Percentiles rank a stretch among this genome's conserved stretches.
Conservation (phyloP, 1,140 invertebrate genomes). For the Pinna nobilis region DNA sequence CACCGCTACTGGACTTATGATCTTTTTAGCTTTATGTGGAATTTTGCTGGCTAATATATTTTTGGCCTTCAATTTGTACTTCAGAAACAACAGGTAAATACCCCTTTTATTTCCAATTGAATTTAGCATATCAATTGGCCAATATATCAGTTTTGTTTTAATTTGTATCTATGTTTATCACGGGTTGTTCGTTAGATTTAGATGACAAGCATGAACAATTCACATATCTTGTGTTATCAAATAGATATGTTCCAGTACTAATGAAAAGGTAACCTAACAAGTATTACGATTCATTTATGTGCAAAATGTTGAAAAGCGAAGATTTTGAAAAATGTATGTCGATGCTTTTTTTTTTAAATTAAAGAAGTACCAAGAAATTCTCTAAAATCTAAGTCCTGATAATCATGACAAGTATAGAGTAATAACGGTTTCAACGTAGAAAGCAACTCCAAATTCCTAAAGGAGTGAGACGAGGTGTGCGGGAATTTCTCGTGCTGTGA, state of each 20-base stretch:
- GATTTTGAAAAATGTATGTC: background rate
- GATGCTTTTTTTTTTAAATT: background rate
- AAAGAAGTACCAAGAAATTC: background rate
- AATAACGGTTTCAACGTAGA: background rate
- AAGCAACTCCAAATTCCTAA: background rate
- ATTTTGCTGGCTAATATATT: constrained; percentile 22
- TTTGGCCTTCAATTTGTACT: constrained; percentile 27
- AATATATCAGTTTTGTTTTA: background rate
- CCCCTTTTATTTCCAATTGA: background rate
- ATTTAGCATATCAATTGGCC: background rate
- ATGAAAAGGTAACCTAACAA: background rate
- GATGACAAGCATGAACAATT: background rate
- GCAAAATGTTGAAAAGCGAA: too few species aligned
- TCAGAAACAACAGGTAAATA: constrained; percentile 37
- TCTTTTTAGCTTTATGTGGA: constrained; percentile 4
- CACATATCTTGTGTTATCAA: background rate
- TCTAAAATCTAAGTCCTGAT: background rate
- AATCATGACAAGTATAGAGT: background rate
- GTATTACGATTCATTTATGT: background rate
- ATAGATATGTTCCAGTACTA: background rate
- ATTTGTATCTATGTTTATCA: background rate
- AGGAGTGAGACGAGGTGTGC: background rate
- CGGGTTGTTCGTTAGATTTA: background rate
- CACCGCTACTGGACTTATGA: background rate
- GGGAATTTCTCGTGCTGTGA: background rate